Conservation (phyloP, 1,140 invertebrate genomes). For the Vanessa tameamea region DNA sequence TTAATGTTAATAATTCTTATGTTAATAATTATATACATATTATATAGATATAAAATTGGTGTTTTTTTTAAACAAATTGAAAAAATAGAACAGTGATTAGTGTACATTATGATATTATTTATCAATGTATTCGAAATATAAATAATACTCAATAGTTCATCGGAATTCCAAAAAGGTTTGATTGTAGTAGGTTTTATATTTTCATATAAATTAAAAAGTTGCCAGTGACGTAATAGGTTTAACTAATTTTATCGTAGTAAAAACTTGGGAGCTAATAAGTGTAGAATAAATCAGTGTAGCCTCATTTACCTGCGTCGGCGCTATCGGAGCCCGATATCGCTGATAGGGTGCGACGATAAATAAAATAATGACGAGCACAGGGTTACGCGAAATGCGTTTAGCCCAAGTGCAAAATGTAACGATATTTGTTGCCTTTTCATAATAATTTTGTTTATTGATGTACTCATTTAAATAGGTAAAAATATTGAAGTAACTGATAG, state of each 20-base stretch:
- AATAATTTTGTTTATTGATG: neutral
- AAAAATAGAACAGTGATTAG: too few species aligned
- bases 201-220: neutral
- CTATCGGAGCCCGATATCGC: constrained; percentile 61
- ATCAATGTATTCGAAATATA: too few species aligned
- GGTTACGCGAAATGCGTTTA: constrained; percentile 13
- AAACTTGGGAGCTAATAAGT: constrained; percentile 36
- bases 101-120: too few species aligned
- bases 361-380: constrained; percentile 68
- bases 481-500: too few species aligned
- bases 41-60: too few species aligned
- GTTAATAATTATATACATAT: too few species aligned
- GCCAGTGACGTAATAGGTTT: neutral
- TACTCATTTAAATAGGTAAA: too few species aligned
- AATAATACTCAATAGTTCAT: too few species aligned
- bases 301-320: constrained; percentile 64
- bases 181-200: neutral
- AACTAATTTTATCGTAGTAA: constrained; percentile 28
- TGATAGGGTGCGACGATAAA: constrained; percentile 63
- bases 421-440: neutral
- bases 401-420: neutral
- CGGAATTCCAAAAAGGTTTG: too few species aligned
- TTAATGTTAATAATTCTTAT: too few species aligned
- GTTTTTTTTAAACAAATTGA: too few species aligned
- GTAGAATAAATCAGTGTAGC: constrained; percentile 52